phyloP scores from a whole-genome alignment of 2,113 vertebrate genomes.

The Caloenas nicobarica region DNA sequence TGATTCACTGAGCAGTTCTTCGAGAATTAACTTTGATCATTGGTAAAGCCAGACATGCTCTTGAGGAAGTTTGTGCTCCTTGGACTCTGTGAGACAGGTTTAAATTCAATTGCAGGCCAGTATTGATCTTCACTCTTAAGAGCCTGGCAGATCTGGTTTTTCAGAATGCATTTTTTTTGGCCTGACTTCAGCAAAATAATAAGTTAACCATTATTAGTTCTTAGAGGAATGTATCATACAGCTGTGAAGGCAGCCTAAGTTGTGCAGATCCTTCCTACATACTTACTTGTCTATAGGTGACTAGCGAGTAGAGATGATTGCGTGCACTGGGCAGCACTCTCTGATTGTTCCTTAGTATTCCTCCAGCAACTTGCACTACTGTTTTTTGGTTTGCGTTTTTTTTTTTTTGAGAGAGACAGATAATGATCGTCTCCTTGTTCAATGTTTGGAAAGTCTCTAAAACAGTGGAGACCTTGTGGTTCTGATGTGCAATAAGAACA shows the following conservation, averaged over 20 bases:
- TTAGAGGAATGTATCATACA: not conserved
- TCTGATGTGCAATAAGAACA: rapidly evolving
- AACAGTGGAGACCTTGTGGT: not conserved
- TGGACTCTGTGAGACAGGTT: not conserved
- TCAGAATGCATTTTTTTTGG: not conserved
- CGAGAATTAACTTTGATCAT: not conserved
- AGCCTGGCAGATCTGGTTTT: not conserved
- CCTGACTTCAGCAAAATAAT: not conserved
- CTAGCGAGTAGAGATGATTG: not conserved
- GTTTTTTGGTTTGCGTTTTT: no score
- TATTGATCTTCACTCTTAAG: not conserved
- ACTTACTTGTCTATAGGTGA: not conserved
- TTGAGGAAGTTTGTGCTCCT: not conserved
- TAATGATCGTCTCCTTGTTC: not conserved
- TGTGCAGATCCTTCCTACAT: not conserved
- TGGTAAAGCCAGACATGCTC: not conserved
- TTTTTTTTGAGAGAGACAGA: not conserved
- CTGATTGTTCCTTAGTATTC: not conserved
- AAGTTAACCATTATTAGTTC: not conserved
- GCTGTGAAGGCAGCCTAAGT: not conserved
- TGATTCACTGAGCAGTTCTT: not conserved
- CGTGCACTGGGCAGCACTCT: not conserved
- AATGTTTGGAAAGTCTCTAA: not conserved
- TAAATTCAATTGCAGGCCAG: not conserved
- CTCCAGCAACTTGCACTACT: not conserved